Evolutionary conservation across 2,113 vertebrate species (phyloP), one percentile per base, ranked within the genome.

Genomic region (Oplegnathus fasciatus): DNA sequence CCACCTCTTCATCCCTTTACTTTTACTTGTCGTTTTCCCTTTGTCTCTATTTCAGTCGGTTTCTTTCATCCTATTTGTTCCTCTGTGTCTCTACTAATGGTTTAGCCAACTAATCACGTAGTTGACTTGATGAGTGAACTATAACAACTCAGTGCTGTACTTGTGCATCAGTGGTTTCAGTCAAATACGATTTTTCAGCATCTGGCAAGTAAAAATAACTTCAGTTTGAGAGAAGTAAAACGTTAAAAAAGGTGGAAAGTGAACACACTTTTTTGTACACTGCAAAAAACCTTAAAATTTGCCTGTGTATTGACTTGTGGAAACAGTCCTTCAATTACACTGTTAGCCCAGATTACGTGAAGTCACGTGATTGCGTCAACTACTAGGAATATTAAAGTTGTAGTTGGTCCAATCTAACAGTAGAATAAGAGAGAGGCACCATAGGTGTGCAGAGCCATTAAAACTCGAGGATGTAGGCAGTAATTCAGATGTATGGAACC

Each of bases 1-100:
- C 26, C 10, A 7, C 66, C 14, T 82, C 60, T 52, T 62, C 54
- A 55, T 82, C 11, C 1, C 26, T 61, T 72, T 61, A 62, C 50
- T 65, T 52, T 37, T 15, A 64, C 40, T 34, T 69, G 58, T 71
- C 32, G 17, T 58, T 44, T 26, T 40, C 60, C 1, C 11, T 48
- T 46, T 68, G 28, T 83, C 48, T 65, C 6, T 28, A 2, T 26
- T 46, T 70, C 50, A 46, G 8, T 28, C 48, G 17, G 5, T 67
- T 48, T 62, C 22, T 58, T 57, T 60, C 17, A 58, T 50, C 9
- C 17, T 15, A 55, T 46, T 54, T 48, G 26, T 24, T 17, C n/a
- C 18, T 15, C n/a, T 73, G 44, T 18, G 34, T 64, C 37, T 72
- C 17, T 2, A 40, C 24, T 3, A 62, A 58, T 1, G 1, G 10